phyloP scores from a whole-genome alignment of 2,797 vertebrate species.

The Leontocebus nigricollis region DNA sequence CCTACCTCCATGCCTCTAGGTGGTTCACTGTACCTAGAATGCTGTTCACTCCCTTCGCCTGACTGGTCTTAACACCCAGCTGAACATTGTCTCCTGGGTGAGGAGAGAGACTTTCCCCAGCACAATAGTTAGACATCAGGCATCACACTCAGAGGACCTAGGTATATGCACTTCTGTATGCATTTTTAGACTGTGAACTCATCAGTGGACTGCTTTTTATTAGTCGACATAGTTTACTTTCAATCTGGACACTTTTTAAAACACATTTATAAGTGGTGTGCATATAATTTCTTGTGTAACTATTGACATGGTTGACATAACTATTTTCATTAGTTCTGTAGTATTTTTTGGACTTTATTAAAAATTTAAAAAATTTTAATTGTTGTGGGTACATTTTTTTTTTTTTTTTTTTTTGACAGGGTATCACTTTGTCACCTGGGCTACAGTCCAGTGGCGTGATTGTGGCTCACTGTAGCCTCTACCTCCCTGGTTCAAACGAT shows the following conservation, averaged over 20 bases:
- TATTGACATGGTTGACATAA: not conserved
- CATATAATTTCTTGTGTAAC: not conserved
- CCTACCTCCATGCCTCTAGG: not conserved
- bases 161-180: not conserved
- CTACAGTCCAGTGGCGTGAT: fast-evolving
- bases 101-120: not conserved
- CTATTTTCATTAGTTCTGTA: not conserved
- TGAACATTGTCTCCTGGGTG: not conserved
- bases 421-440: not conserved
- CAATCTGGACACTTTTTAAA: not conserved
- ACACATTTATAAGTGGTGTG: not conserved
- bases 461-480: not conserved
- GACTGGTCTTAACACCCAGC: not conserved
- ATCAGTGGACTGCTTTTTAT: not conserved
- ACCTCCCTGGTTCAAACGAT: not conserved
- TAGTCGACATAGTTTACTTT: not conserved
- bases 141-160: not conserved
- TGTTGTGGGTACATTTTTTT: not conserved
- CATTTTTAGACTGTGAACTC: not conserved
- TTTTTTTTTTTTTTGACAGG: not conserved
- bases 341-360: not conserved
- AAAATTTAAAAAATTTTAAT: not conserved
- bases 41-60: not conserved
- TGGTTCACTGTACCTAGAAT: not conserved
- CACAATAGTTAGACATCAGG: not conserved